Percentiles rank a stretch among this genome's conserved stretches.
phyloP scores from a whole-genome alignment of 2,888 invertebrate species.

The Esperia sulphurella region DNA sequence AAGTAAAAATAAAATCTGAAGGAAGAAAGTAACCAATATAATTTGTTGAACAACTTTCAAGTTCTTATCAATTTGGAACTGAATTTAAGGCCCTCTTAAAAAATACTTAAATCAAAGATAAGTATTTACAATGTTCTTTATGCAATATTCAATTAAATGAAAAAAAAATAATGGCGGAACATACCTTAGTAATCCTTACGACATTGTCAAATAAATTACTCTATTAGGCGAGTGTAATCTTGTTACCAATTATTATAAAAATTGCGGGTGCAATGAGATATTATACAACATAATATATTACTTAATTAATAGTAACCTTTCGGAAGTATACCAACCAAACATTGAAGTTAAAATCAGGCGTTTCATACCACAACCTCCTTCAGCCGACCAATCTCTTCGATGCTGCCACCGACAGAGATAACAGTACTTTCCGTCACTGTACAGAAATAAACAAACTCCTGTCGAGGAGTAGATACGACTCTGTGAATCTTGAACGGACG shows the following conservation, averaged over 20 bases:
- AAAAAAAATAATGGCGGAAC: too few relatives aligned
- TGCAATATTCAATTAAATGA: too few relatives aligned
- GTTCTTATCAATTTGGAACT: constrained; percentile 4
- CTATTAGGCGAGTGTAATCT: too few relatives aligned
- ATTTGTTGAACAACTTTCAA: constrained; percentile 6
- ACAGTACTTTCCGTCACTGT: constrained; percentile 45
- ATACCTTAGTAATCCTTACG: too few relatives aligned
- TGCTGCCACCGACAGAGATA: constrained; percentile 38
- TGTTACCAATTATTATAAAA: too few relatives aligned
- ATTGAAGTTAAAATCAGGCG: constrained; percentile 16
- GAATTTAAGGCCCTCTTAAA: neutral
- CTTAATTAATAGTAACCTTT: neutral
- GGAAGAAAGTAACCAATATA: constrained; percentile 3
- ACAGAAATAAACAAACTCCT: constrained; percentile 68
- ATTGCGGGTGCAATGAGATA: too few relatives aligned
- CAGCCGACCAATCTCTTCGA: constrained; percentile 43
- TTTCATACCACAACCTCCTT: constrained; percentile 27
- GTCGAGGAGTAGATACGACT: constrained; percentile 61
- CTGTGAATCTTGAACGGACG: constrained; percentile 22
- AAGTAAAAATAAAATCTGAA: constrained; percentile 6
- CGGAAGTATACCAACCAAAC: constrained; percentile 20
- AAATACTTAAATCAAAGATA: neutral
- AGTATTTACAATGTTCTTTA: neutral
- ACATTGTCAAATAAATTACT: too few relatives aligned
- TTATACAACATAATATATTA: neutral